Evolutionary conservation across 2,113 vertebrate genomes (phyloP), one percentile per base, ranked within the genome.

Genomic region (Erythrocercus mccallii): DNA sequence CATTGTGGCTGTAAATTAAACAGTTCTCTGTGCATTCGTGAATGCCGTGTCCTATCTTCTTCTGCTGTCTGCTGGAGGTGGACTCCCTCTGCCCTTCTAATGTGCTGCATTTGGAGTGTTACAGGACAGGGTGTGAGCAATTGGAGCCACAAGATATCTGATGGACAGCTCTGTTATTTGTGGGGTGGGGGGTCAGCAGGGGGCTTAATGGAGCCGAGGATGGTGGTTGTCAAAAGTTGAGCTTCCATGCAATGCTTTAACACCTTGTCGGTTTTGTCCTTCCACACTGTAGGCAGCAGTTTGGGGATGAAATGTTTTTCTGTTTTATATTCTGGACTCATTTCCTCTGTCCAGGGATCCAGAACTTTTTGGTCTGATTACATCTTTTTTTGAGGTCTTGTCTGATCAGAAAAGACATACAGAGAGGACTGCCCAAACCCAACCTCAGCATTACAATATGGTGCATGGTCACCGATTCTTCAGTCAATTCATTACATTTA

Each of bases 1-100:
- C 95, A 90, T 96, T 94, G 93, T 97, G 95, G 90, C 96, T 97
- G 95, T 97, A 97, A 96, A 97, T 97, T 97, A 97, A 97, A 97
- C 95, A 84, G 95, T 97, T 97, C 94, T 97, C 96, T 97, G 96
- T 96, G 96, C 95, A 96, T 96, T 90, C n/a, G 90, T 96, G 95
- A 93, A 96, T 93, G 95, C 86, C 15, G 93, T 97, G 96, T 96
- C 92, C 23, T 97, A 95, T 96, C 93, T 97, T 95, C 92, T 96
- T 96, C 95, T 23, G 20, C 82, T 95, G 65, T 86, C 85, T 94
- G 6, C 81, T 84, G 72, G 90, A 94, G 94, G 37, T 94, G 90
- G 72, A 69, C 80, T 92, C 69, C 57, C 27, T 90, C 65, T 90
- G 82, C 82, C 62, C 38, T 81, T 89, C 1, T 21, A 1, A 69